Evolutionary conservation across 1,140 invertebrate species (phyloP), one percentile per base, ranked within the genome.

Genomic region (Sipha flava): DNA sequence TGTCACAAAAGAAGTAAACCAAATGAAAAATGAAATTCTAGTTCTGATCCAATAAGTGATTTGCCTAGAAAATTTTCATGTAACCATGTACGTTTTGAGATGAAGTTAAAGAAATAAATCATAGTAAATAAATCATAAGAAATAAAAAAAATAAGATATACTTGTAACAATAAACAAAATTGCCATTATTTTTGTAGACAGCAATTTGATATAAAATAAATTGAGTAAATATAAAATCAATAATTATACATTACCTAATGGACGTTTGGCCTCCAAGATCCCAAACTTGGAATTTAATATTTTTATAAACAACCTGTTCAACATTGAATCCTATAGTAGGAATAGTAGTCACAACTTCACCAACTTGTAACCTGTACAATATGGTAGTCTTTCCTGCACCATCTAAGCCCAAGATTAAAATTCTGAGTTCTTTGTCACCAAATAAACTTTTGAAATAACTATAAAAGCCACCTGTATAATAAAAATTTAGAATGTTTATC

Each of bases 271-370:
- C 97, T 81, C 97, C 97, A 77, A 99, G 88, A 90, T 99, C 97
- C 97, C 97, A 99, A 14, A 97, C 95, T 92, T 97, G 95, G 84
- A 97, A 97, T 87, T 95, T 96, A 80, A 97, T 88, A 88, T 97
- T 97, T 89, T 96, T 96, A 85, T 96, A 97, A 83, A 93, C 95
- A 62, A 97, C 95, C 91, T 97, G 95, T 87, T 97, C 95, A 83
- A 98, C 96, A 88, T 98, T 98, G 86, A 97, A 97, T n/a, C 96
- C 96, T 85, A 98, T 98, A 12, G 96, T 98, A 80, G 96, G 96
- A 87, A 98, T 98, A 31, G 98, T 99, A n/a, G 97, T 99, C 1
- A 99, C 97, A 64, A 99, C 97, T 89, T 99, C 97, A 26, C 98
- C 98, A 81, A 99, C 98, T 90, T 99, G 97, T 83, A 99, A 88